Conservation (phyloP, 2,113 vertebrate species). For the Tricholaema leucomelas region DNA sequence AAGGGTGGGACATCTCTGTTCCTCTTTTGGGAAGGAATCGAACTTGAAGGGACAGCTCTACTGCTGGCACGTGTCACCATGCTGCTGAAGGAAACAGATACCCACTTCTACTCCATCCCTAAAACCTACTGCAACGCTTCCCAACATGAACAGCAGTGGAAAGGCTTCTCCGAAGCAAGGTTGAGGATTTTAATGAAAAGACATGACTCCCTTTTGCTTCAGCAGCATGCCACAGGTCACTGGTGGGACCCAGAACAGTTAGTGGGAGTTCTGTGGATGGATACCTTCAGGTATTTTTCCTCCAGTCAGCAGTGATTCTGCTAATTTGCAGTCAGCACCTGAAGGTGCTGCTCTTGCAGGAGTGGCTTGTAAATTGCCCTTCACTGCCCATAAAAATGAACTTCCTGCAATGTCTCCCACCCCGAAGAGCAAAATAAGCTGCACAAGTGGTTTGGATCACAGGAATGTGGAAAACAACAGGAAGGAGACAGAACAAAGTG, state of each 20-base stretch:
- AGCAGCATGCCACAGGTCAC: background rate
- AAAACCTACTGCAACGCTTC: no score
- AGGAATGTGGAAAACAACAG: background rate
- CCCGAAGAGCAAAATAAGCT: background rate
- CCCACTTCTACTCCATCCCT: background rate
- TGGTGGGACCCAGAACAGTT: background rate
- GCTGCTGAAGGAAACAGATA: background rate
- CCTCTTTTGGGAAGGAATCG: background rate
- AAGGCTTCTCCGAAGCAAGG: no score
- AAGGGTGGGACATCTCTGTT: background rate
- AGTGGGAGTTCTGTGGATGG: background rate
- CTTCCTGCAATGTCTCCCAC: background rate
- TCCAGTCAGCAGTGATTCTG: background rate
- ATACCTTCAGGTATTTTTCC: background rate
- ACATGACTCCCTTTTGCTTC: background rate
- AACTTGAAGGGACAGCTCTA: background rate
- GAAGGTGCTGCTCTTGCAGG: background rate
- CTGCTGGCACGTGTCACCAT: rapidly evolving
- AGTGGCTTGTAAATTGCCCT: background rate
- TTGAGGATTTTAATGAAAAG: background rate
- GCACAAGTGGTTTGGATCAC: background rate
- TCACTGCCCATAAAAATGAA: background rate
- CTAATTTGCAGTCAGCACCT: background rate
- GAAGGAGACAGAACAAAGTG: background rate
- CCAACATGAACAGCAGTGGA: rapidly evolving